Conservation (phyloP, 2,113 vertebrate genomes). For the Bucco capensis region DNA sequence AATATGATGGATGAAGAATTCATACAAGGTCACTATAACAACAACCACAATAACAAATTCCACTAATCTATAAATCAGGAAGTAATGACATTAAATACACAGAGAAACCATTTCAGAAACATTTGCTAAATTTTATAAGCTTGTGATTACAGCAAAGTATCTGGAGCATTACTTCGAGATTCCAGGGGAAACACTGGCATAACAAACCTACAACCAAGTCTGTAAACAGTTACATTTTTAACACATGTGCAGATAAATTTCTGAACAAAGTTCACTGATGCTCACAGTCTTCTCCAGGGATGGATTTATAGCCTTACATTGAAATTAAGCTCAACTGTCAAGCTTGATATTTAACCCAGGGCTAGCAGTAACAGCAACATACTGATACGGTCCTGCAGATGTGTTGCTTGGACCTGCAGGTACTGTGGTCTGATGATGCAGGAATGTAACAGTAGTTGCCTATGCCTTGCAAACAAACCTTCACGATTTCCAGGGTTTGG, state of each 20-base stretch:
- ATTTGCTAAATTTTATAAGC: slow-evolving; percentile 24
- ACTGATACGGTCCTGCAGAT: fast-evolving
- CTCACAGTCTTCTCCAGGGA: background rate
- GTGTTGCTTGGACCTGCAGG: fast-evolving
- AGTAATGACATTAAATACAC: slow-evolving; percentile 21
- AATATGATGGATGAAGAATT: slow-evolving; percentile 44
- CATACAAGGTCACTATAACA: slow-evolving; percentile 43
- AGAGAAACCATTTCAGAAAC: slow-evolving; percentile 23
- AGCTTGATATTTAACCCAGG: background rate
- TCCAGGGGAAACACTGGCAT: background rate
- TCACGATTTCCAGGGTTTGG: background rate
- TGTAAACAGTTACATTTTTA: background rate
- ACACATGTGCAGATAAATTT: background rate
- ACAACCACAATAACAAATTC: slow-evolving; percentile 40
- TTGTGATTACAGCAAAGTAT: background rate
- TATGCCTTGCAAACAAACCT: background rate
- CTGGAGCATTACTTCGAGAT: background rate
- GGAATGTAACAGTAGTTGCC: background rate
- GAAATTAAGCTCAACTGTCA: background rate
- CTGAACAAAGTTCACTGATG: background rate
- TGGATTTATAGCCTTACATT: background rate
- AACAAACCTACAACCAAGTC: background rate
- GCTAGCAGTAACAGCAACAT: background rate
- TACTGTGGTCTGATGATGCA: fast-evolving
- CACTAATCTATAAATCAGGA: slow-evolving; percentile 23